These are phyloP conservation scores for Agelas oroides DNA, from an alignment of 37 sponge, comb jelly and placozoan species.

Conservation along the genomic window DNA sequence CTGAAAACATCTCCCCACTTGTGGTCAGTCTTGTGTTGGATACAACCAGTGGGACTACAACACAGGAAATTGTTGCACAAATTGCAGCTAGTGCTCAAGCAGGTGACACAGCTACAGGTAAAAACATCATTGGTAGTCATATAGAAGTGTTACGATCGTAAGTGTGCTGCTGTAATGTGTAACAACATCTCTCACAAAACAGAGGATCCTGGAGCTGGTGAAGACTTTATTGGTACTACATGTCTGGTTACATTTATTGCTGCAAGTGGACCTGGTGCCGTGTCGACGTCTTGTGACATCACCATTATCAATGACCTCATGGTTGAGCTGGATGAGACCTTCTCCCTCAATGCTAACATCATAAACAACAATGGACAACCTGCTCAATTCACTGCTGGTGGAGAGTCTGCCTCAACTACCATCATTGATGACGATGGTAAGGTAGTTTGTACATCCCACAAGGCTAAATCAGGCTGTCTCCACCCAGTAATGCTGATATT, in stretches of 20 bases:
- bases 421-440: neutral
- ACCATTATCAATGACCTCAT: constrained; percentile 22
- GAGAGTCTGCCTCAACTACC: neutral
- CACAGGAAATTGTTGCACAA: too few relatives aligned
- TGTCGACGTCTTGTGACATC: neutral
- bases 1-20: too few relatives aligned
- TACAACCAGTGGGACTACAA: too few relatives aligned
- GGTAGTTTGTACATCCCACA: too few relatives aligned
- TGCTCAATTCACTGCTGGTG: neutral
- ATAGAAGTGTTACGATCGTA: too few relatives aligned
- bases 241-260: neutral
- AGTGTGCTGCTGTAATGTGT: neutral
- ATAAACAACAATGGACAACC: neutral
- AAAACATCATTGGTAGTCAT: too few relatives aligned
- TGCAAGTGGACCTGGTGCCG: too few relatives aligned
- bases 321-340: constrained; percentile 8
- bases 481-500: too few relatives aligned
- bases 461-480: too few relatives aligned
- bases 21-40: too few relatives aligned
- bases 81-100: too few relatives aligned
- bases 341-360: neutral
- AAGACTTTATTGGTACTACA: neutral
- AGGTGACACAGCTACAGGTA: too few relatives aligned
- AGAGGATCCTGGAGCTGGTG: neutral
- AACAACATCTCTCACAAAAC: neutral